Base-by-base conservation (phyloP, 2,888 invertebrate genomes). In the Chaitophorus viminalis region DNA sequence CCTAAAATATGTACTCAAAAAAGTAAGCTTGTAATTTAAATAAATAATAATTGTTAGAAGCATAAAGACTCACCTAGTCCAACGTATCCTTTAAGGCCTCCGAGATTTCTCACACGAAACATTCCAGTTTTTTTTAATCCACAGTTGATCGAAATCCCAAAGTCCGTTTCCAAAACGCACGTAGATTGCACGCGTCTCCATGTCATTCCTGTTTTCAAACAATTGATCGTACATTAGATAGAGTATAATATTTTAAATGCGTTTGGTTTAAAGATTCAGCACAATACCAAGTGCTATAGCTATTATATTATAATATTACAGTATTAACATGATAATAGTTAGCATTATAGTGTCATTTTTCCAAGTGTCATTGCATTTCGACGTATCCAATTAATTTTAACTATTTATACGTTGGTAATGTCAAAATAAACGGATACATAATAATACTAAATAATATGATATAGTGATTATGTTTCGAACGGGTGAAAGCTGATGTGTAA, bases 41-140 rank as follows among this genome's bases (percentile, higher is more conserved):
- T 46, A 46, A 11, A 46, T 46, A 46, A 14, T 14, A 1, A 46
- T 46, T 46, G 46, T 46, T 46, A 2, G 14, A 46, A 46, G 46
- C 14, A 46, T 46, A 46, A 46, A 46, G 0, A 46, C 93, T 95
- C 94, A 96, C 96, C 96, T 93, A 96, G 93, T 92, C 96, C 96
- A 91, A 96, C 95, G 93, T 96, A 96, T 91, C 96, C 96, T 93
- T 97, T 97, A 91, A 97, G 93, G 90, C 97, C 97, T 91, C 97
- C 97, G 91, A 97, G 94, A 92, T 97, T 97, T 93, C 97, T 94
- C 91, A 97, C 95, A 91, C 97, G 94, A 94, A 97, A 97, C 91
- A 97, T 94, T 90, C 96, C 95, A 90, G 96, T 95, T 92, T 97
- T 97, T 93, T 96, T 96, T 94, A 97, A 96, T 91, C 96, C 96